phyloP scores from a whole-genome alignment of 2,888 invertebrate species.

The Apodemia zela region DNA sequence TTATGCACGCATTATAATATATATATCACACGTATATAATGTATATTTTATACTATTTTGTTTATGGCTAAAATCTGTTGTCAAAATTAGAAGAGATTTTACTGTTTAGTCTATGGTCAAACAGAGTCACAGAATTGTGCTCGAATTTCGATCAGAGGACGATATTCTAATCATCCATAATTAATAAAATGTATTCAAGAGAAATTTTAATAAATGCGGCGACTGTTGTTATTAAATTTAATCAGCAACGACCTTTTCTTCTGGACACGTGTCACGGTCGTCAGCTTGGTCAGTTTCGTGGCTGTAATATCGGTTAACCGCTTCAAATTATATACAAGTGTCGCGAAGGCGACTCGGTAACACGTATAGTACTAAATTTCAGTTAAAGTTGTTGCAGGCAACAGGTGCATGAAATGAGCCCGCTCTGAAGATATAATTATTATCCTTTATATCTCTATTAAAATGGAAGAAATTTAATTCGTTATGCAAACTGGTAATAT shows the following conservation, averaged over 20 bases:
- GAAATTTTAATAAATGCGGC: constrained; percentile 3
- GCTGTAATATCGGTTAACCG: constrained; percentile 59
- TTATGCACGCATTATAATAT: too few species aligned
- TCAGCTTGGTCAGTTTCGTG: constrained; percentile 28
- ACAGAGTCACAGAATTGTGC: too few species aligned
- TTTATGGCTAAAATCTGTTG: too few species aligned
- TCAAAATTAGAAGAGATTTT: too few species aligned
- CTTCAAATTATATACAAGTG: constrained; percentile 68
- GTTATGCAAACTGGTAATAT: constrained; percentile 35
- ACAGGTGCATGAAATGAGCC: constrained; percentile 72
- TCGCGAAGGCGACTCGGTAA: constrained; percentile 54
- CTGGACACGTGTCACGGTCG: constrained; percentile 23
- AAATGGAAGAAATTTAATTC: constrained; percentile 36
- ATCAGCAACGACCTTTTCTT: constrained; percentile 22
- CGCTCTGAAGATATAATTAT: constrained; percentile 46
- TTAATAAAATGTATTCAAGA: too few species aligned
- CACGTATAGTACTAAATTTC: constrained; percentile 74
- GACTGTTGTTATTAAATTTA: background rate
- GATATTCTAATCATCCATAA: too few species aligned
- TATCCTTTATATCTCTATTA: constrained; percentile 28
- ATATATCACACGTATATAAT: too few species aligned
- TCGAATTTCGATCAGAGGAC: too few species aligned
- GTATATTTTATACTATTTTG: too few species aligned
- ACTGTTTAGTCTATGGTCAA: too few species aligned
- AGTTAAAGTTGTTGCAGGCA: constrained; percentile 69